Conservation (phyloP, 2,113 vertebrate species). For the Brachypodius melanocephalos region DNA sequence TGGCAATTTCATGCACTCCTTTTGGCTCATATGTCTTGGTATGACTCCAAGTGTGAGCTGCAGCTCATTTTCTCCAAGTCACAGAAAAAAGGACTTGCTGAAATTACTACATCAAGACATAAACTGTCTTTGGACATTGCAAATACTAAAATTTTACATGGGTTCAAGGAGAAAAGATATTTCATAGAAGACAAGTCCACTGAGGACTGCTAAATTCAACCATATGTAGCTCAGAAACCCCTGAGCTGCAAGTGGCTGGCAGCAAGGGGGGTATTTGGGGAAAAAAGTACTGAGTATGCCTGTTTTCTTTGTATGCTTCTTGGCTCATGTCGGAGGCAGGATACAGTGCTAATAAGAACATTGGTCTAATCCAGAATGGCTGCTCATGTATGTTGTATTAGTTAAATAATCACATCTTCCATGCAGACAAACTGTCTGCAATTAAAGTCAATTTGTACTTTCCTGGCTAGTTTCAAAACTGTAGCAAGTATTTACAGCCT, state of each 20-base stretch:
- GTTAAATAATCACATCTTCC: not conserved
- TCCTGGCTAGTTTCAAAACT: not conserved
- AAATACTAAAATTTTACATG: not conserved
- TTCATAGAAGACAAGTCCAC: not conserved
- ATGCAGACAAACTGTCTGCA: conserved; percentile 8
- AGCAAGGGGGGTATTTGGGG: not conserved
- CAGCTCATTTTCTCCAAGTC: not conserved
- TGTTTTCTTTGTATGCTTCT: not conserved
- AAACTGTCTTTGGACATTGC: not conserved
- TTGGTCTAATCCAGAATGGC: not conserved
- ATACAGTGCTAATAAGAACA: not conserved
- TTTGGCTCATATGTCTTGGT: not conserved
- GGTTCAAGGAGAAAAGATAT: not conserved
- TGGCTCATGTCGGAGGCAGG: not conserved
- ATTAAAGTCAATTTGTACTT: not conserved
- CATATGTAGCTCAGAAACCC: not conserved
- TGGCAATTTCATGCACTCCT: not conserved
- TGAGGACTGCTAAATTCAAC: not conserved
- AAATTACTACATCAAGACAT: not conserved
- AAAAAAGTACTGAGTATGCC: not conserved
- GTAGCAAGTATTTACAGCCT: not conserved
- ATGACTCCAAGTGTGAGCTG: not conserved
- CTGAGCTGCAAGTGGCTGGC: not conserved
- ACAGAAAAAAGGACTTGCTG: not conserved
- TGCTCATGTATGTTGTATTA: not conserved